A percentile compares a stretch with the other conserved stretches of the same genome.
Evolutionary conservation across 2,113 vertebrate species (phyloP).

Genomic region (Hystrix brachyura): DNA sequence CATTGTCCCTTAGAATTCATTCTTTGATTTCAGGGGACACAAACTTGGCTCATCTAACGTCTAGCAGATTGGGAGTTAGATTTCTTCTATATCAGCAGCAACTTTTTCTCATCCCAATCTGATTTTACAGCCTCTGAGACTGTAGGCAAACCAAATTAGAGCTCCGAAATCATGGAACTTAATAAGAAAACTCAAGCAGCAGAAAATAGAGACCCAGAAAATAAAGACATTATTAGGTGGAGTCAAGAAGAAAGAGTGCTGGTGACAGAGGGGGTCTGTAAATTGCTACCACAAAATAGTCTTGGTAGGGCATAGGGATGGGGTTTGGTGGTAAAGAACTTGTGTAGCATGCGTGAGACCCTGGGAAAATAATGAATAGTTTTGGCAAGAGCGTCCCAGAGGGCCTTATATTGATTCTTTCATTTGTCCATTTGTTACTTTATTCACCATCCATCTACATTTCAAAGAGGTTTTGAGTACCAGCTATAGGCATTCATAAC

Average conservation of each 20-base stretch:
- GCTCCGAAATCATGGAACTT: slow-evolving; percentile 33
- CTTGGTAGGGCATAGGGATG: background rate
- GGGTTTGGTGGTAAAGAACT: background rate
- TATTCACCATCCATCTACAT: slow-evolving; percentile 20
- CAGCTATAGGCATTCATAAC: background rate
- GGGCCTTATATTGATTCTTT: slow-evolving; percentile 33
- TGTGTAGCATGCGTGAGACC: background rate
- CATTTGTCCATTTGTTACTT: slow-evolving; percentile 46
- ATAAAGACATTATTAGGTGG: slow-evolving; percentile 8
- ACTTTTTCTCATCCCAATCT: background rate
- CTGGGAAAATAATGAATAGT: background rate
- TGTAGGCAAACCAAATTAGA: slow-evolving; percentile 6
- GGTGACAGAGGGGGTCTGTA: background rate
- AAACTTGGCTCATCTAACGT: too few species aligned
- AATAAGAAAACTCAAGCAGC: slow-evolving; percentile 36
- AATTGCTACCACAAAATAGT: slow-evolving; percentile 6
- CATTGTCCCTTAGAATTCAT: too few species aligned
- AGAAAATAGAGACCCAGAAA: slow-evolving; percentile 29
- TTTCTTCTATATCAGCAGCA: background rate
- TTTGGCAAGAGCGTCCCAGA: slow-evolving; percentile 25
- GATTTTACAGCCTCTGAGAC: background rate
- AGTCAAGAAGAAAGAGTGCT: slow-evolving; percentile 21
- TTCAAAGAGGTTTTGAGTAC: slow-evolving; percentile 47
- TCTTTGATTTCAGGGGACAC: too few species aligned
- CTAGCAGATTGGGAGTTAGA: too few species aligned